phyloP scores from a whole-genome alignment of 2,113 vertebrate species.

The Gopherus evgoodei region DNA sequence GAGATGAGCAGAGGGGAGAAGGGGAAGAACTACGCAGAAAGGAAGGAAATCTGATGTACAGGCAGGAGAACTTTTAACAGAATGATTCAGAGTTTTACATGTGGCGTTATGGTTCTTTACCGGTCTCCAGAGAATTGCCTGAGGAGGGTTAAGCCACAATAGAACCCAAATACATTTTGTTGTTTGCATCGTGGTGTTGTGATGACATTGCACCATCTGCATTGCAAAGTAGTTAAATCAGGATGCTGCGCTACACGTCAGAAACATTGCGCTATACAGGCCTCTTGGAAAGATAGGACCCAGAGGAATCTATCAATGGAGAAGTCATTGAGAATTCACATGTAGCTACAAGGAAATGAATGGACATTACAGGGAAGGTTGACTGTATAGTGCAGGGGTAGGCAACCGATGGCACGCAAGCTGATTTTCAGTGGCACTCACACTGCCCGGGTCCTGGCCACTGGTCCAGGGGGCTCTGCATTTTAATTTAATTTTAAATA shows the following conservation, averaged over 20 bases:
- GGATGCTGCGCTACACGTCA: background rate
- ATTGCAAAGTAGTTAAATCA: background rate
- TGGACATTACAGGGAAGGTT: constrained; percentile 38
- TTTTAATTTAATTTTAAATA: too few species aligned
- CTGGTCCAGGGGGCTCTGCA: too few species aligned
- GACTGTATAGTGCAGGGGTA: background rate
- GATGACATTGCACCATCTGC: constrained; percentile 36
- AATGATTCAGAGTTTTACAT: constrained; percentile 66
- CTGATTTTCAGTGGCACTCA: too few species aligned
- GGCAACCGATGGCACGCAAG: too few species aligned
- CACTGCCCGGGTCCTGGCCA: too few species aligned
- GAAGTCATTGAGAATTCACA: constrained; percentile 57
- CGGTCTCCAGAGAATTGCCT: constrained; percentile 69
- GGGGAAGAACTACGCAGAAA: background rate
- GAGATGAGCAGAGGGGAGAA: background rate
- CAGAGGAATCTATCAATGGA: background rate
- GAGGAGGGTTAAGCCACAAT: constrained; percentile 59
- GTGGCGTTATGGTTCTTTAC: constrained; percentile 65
- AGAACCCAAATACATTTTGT: constrained; percentile 59
- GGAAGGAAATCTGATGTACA: constrained; percentile 44
- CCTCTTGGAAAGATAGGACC: background rate
- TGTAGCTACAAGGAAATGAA: constrained; percentile 66
- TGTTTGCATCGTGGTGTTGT: constrained; percentile 1
- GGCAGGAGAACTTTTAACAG: constrained; percentile 49
- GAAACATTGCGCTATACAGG: too few species aligned